Base-by-base conservation (phyloP, 2,113 vertebrate genomes). In the Forbesichthys agassizii region DNA sequence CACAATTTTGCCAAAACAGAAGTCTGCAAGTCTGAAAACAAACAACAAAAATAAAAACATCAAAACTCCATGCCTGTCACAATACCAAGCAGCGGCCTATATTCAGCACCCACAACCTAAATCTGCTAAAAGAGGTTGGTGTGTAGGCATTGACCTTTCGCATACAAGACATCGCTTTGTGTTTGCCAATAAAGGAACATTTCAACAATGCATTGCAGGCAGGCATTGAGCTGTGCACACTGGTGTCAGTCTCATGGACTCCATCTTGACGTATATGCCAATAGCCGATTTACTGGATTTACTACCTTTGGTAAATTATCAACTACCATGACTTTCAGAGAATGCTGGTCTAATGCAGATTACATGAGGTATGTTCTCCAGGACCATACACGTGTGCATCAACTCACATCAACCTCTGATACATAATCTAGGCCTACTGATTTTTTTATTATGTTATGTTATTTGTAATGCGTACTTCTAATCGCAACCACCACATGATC, bases 61-160 rank as follows among this genome's bases (percentile, higher is more conserved):
- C 6, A 56, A 20, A 3, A 16, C 2, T 16, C 56, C 4, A 47
- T 16, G 42, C 36, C 7, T 51, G 62, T 70, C 48, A 64, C 27
- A 55, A 54, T 13, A 55, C 36, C 3, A 11, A 9, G 16, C 46
- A 66, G 60, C 16, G 52, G 75, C 48, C 0, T 3, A 61, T 81
- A 76, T 68, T 64, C 53, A 48, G 48, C 63, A 61, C 48, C 65
- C 73, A 71, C 65, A 77, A 77, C 68, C 56, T 64, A 70, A 57
- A 18, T 59, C 42, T 10, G 58, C 75, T 71, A 75, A 66, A 68
- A 67, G 62, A 78, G 68, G 74, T 61, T 36, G n/a, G 78, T 16
- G 78, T 16, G 79, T 67, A 65, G 78, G 71, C 60, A 16, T 14
- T 81, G 84, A 82, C 82, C 73, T 86, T 88, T 84, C n/a, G 64